phyloP scores from a whole-genome alignment of 2,797 vertebrate genomes.

The Trachops cirrhosus region DNA sequence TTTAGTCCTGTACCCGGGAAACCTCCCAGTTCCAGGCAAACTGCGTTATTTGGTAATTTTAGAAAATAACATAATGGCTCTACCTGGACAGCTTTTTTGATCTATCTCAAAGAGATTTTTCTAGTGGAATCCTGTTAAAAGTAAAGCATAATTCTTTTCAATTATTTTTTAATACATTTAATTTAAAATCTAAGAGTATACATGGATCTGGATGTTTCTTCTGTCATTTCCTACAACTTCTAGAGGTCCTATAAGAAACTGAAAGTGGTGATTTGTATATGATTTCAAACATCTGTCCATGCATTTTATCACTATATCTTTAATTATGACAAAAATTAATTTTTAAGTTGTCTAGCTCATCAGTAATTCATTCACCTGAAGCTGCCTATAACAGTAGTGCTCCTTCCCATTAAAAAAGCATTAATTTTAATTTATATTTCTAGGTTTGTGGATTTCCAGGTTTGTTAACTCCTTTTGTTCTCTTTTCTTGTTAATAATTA shows the following conservation, averaged over 20 bases:
- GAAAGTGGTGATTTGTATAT: neutral
- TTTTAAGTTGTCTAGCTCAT: neutral
- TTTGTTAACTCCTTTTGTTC: neutral
- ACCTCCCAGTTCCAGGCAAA: neutral
- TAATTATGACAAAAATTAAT: neutral
- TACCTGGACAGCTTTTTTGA: neutral
- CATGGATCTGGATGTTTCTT: neutral
- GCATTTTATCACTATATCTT: neutral
- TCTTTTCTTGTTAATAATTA: neutral
- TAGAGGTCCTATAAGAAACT: neutral
- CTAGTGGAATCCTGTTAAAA: neutral
- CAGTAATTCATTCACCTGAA: neutral
- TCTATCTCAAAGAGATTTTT: neutral
- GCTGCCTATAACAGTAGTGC: neutral
- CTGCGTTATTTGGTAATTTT: neutral
- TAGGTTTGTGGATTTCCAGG: neutral
- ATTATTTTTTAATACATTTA: neutral
- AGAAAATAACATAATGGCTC: neutral
- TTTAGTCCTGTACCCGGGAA: neutral
- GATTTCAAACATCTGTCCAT: neutral
- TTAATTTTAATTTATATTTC: neutral
- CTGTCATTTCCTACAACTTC: neutral
- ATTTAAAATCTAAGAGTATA: neutral
- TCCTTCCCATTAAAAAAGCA: neutral
- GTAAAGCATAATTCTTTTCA: neutral